Base-by-base conservation (phyloP, 2,888 invertebrate genomes). In the Dicyrtomina minuta region DNA sequence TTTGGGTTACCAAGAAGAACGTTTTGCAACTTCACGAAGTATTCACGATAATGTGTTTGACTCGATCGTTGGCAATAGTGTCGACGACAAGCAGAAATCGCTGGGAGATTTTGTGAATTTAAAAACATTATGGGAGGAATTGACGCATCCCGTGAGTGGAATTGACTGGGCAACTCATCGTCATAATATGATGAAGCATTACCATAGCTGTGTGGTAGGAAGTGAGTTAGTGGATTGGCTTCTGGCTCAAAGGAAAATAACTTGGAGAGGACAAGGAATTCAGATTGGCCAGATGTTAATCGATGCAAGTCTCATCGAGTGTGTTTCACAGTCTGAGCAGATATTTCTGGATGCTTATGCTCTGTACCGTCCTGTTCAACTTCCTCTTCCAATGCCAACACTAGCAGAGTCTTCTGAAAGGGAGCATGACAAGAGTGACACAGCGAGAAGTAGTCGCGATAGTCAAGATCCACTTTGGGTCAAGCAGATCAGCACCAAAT, bases 141-240 rank as follows among this genome's bases (percentile, higher is more conserved):
- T 89, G 65, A 85, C 83, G 74, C 82, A 84, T 66, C 83, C 85
- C 1, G 82, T 81, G 43, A 82, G 84, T 66, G 88, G 88, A 6
- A 83, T 89, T 39, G 83, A 84, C 68, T 82, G 88, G 75, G 86
- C 86, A 76, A 86, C 85, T 17, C 87, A 88, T 79, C 83, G 91
- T 71, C 88, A 90, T 79, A 86, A 90, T 61, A 74, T 75, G 24
- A 84, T 92, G 20, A 86, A 90, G 73, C 88, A 88, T 72, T 90
- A 90, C 81, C 86, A 86, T 71, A 87, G 88, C 61, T 91, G 92
- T 75, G 89, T 92, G 83, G 84, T 89, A 17, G 93, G 92, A 1
- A 88, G 87, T 70, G 91, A 92, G 79, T 82, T 93, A 13, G 87
- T 93, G 4, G 91, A 92, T 80, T 93, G 93, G 93, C 84, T 93